phyloP scores from a whole-genome alignment of 2,797 vertebrate species.

The Melanotaenia pygmaea region DNA sequence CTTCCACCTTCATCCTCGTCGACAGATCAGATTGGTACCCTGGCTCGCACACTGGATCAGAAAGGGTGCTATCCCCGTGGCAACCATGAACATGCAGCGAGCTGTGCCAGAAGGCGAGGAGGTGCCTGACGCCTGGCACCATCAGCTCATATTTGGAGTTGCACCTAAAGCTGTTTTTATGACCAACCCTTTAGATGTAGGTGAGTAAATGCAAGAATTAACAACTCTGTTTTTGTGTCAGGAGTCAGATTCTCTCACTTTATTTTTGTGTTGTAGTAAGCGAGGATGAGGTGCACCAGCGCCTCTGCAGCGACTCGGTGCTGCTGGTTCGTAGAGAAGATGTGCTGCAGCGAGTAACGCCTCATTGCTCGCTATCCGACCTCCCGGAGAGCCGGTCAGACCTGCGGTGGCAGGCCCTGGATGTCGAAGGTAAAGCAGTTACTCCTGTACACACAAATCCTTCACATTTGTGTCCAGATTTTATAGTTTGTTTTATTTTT shows the following conservation, averaged over 20 bases:
- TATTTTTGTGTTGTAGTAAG: conserved; percentile 51
- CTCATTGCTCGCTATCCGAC: conserved; percentile 45
- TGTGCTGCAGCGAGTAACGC: conserved; percentile 72
- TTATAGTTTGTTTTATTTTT: neutral
- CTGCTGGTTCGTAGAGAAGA: conserved; percentile 82
- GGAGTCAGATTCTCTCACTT: neutral
- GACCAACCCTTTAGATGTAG: conserved; percentile 84
- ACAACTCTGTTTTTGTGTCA: neutral
- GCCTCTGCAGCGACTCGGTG: conserved; percentile 82
- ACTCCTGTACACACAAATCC: neutral
- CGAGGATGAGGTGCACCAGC: conserved; percentile 67
- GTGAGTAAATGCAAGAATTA: conserved; percentile 54
- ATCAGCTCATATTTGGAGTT: conserved; percentile 85
- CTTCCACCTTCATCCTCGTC: conserved; percentile 78
- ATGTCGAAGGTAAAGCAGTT: conserved; percentile 72
- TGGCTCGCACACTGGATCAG: conserved; percentile 83
- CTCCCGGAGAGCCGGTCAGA: conserved; percentile 63
- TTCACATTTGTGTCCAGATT: neutral
- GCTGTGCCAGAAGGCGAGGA: conserved; percentile 79
- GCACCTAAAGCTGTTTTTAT: conserved; percentile 75
- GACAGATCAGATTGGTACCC: conserved; percentile 66
- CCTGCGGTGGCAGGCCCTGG: conserved; percentile 72
- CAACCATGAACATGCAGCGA: conserved; percentile 87
- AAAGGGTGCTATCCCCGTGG: conserved; percentile 78
- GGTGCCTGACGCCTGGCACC: conserved; percentile 86